phyloP scores from a whole-genome alignment of 2,888 invertebrate genomes.

The Drosophila atripex region DNA sequence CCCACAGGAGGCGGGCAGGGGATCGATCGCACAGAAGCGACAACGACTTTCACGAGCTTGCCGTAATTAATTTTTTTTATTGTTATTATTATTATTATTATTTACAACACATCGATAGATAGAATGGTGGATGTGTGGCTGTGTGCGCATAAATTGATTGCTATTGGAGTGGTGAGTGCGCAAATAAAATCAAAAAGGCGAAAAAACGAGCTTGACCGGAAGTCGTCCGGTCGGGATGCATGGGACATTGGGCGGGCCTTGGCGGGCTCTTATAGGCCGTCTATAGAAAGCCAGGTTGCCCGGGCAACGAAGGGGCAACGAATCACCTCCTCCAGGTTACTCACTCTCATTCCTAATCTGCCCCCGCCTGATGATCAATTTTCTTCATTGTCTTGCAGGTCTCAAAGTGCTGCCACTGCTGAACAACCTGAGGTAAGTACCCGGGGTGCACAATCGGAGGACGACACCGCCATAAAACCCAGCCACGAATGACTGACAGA shows the following conservation, averaged over 20 bases:
- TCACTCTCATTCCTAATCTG: constrained; percentile 4
- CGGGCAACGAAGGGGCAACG: constrained; percentile 1
- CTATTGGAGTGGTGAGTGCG: constrained; percentile 44
- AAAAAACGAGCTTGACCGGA: constrained; percentile 73
- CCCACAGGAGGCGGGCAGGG: constrained; percentile 12
- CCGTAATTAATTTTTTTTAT: constrained; percentile 68
- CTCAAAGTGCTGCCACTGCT: constrained; percentile 94
- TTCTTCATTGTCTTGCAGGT: constrained; percentile 86
- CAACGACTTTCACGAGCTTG: constrained; percentile 69
- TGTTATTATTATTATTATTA: constrained; percentile 45
- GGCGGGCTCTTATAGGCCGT: constrained; percentile 21
- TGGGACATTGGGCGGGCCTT: constrained; percentile 61
- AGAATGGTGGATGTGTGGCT: constrained; percentile 29
- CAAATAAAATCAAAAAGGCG: constrained; percentile 70
- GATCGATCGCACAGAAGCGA: constrained; percentile 61
- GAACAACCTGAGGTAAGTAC: constrained; percentile 91
- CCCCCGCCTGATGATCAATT: constrained; percentile 39
- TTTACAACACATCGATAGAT: constrained; percentile 50
- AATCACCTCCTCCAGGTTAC: constrained; percentile 16
- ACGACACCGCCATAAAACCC: constrained; percentile 24
- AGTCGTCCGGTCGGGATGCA: constrained; percentile 53
- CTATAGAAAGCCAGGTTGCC: constrained; percentile 19
- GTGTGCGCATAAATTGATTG: constrained; percentile 29
- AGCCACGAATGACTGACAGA: neutral
- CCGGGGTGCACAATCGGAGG: constrained; percentile 25